Conservation (phyloP, 1,140 invertebrate genomes). For the Calephelis nemesis region DNA sequence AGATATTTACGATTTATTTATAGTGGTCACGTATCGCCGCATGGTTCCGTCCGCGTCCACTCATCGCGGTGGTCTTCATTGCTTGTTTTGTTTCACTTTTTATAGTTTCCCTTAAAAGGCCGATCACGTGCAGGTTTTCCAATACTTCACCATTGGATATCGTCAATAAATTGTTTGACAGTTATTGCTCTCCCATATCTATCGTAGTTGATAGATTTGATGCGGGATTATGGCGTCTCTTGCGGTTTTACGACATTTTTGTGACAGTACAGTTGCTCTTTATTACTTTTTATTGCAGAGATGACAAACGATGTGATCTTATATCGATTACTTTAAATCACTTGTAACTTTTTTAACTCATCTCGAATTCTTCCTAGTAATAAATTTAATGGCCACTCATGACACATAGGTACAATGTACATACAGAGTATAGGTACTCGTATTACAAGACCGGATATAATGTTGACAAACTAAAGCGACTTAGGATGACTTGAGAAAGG, state of each 20-base stretch:
- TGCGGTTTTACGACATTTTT: conserved; percentile 2
- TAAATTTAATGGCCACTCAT: too few species aligned
- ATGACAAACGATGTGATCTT: neutral
- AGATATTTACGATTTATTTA: conserved; percentile 46
- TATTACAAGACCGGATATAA: too few species aligned
- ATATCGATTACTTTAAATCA: too few species aligned
- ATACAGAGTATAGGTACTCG: too few species aligned
- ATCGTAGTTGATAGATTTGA: conserved; percentile 34
- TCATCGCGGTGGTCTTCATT: conserved; percentile 64
- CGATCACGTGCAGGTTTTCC: conserved; percentile 38
- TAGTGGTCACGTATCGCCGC: conserved; percentile 52
- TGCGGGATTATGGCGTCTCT: conserved; percentile 1
- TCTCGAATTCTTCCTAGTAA: too few species aligned
- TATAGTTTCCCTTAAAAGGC: conserved; percentile 61
- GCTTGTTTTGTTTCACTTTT: conserved; percentile 60
- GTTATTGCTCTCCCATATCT: conserved; percentile 41
- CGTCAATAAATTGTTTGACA: conserved; percentile 41
- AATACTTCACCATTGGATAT: conserved; percentile 35
- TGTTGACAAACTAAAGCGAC: too few species aligned
- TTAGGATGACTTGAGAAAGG: too few species aligned
- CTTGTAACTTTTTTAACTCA: too few species aligned
- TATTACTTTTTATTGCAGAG: neutral
- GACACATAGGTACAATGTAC: too few species aligned
- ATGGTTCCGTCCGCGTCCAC: conserved; percentile 42
- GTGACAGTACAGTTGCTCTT: neutral